These are phyloP conservation scores for Ephialtes manifestator DNA, from an alignment of 2,888 invertebrate species.

Conservation along the genomic window DNA sequence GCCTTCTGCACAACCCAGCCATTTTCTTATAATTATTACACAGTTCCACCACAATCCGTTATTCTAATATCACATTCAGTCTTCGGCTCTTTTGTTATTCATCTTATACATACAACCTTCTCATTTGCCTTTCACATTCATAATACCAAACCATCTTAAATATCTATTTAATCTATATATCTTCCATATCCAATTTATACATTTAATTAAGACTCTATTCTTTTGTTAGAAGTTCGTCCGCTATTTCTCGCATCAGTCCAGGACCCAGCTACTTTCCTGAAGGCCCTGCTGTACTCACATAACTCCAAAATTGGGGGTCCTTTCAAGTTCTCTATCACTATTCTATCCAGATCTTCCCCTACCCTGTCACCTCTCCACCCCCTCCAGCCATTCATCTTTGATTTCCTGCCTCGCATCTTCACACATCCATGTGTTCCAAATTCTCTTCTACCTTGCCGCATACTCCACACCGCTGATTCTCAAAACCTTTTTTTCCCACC, in stretches of 20 bases:
- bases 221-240: no score
- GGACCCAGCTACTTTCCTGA: not conserved
- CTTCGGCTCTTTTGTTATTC: no score
- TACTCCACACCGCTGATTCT: not conserved
- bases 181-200: no score
- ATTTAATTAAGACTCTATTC: no score
- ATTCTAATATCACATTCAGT: no score
- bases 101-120: no score
- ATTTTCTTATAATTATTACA: no score
- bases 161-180: no score
- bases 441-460: constrained; percentile 20
- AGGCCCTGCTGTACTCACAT: not conserved
- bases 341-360: not conserved
- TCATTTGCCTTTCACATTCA: no score
- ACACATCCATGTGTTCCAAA: constrained; percentile 10
- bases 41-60: no score
- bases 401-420: not conserved
- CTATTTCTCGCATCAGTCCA: not conserved
- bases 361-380: constrained; percentile 3
- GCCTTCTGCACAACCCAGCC: no score
- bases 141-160: no score
- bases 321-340: not conserved
- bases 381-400: not conserved
- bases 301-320: not conserved
- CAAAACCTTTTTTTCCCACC: constrained; percentile 36